Conservation (phyloP, 2,113 vertebrate genomes). For the Saguinus midas region DNA sequence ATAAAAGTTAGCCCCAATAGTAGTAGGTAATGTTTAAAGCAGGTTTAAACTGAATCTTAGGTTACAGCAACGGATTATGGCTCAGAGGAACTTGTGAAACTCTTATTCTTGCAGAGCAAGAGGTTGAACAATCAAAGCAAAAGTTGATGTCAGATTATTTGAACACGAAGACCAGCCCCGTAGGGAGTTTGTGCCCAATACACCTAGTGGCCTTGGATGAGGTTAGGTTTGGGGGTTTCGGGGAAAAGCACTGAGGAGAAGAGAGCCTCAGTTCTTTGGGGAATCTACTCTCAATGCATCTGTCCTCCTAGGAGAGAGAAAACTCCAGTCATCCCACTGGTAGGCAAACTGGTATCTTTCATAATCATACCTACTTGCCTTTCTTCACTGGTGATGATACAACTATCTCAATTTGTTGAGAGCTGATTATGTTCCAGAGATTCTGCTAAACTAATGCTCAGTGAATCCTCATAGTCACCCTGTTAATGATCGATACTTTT, state of each 20-base stretch:
- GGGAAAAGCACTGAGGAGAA: too few relatives aligned
- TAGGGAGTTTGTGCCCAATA: background rate
- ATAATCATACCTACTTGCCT: background rate
- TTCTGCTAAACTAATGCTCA: background rate
- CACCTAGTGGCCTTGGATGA: background rate
- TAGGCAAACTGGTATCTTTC: background rate
- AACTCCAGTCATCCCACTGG: rapidly evolving
- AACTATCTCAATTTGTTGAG: background rate
- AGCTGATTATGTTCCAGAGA: background rate
- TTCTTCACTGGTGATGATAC: background rate
- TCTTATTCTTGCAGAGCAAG: background rate
- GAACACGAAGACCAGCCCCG: background rate
- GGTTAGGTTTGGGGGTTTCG: background rate
- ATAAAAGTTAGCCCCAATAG: background rate
- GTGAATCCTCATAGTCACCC: too few relatives aligned
- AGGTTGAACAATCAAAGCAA: background rate
- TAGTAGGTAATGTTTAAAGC: background rate
- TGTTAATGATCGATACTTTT: background rate
- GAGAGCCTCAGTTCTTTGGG: background rate
- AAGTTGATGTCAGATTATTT: background rate
- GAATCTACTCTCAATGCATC: background rate
- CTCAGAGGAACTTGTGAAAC: background rate
- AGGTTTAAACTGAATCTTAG: background rate
- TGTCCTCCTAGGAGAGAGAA: background rate
- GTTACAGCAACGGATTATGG: background rate